Evolutionary conservation across 2,888 invertebrate species (phyloP).

Genomic region (Odontomyia ornata): DNA sequence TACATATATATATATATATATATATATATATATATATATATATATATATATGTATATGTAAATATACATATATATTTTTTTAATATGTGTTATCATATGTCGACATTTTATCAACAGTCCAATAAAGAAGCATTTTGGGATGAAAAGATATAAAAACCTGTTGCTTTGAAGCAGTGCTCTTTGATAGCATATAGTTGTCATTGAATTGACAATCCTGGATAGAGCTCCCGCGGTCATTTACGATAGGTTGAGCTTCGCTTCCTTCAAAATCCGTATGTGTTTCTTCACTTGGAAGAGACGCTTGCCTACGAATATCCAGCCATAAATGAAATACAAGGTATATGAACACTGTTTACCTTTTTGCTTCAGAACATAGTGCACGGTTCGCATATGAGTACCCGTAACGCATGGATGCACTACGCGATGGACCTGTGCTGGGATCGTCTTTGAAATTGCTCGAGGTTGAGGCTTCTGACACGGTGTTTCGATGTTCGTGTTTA

Average conservation of each 20-base stretch:
- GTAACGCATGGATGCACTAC: conserved; percentile 71
- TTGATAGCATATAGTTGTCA: too few relatives aligned
- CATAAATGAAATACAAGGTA: neutral
- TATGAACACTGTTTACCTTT: conserved; percentile 54
- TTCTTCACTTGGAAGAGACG: conserved; percentile 79
- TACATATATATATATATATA: too few relatives aligned
- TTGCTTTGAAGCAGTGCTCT: too few relatives aligned
- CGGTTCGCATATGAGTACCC: conserved; percentile 66
- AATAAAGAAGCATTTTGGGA: too few relatives aligned
- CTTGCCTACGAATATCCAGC: conserved; percentile 67
- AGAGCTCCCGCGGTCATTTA: too few relatives aligned
- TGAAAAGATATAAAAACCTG: too few relatives aligned
- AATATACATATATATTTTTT: too few relatives aligned
- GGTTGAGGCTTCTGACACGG: neutral
- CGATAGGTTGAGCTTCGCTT: conserved; percentile 52
- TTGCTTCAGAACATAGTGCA: conserved; percentile 63
- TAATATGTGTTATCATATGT: too few relatives aligned
- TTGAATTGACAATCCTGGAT: too few relatives aligned
- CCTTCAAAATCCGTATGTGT: conserved; percentile 74
- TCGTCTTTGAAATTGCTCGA: conserved; percentile 63
- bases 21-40: too few relatives aligned
- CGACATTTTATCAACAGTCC: too few relatives aligned
- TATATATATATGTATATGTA: too few relatives aligned
- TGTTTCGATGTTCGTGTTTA: conserved; percentile 56
- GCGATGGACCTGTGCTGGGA: conserved; percentile 72